Evolutionary conservation across 2,888 invertebrate species (phyloP), one percentile per base, ranked within the genome.

Genomic region (Tholera decimalis): DNA sequence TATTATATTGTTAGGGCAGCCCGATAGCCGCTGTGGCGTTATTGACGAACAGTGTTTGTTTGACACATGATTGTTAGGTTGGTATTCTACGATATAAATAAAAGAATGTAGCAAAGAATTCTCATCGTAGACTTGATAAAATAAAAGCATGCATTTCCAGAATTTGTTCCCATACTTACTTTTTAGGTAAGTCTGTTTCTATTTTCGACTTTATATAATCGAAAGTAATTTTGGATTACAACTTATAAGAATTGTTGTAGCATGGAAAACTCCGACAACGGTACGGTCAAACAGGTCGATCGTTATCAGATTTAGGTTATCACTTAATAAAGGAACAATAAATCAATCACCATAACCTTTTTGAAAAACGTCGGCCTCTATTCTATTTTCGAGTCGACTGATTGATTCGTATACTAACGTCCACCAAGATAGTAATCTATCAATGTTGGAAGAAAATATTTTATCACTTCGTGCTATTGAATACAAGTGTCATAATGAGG

Each of bases 291-390:
- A 47, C 9, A 47, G 44, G 26, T 22, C 28, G 0, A 18, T 1
- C 9, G 8, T 50, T 63, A 18, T 55, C 39, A 15, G 39, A 69
- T 69, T 33, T 22, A 44, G 61, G 35, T 69, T 69, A 55, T 41
- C 57, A 65, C 41, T 55, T 64, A 41, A 64, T 63, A 53, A 41
- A 53, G 70, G 18, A 47, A 50, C 37, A 39, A 57, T 64, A 70
- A 70, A 70, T 70, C 70, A 70, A 64, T 70, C 70, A 70, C 64
- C 57, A 70, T 70, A 64, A 70, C 70, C 70, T 64, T 70, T 70
- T 64, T 70, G 41, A 70, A 63, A 66, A 70, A 41, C n/a, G 51
- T 64, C 37, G 70, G 70, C 70, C 70, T 64, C 70, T 41, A 49
- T 70, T 70, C 70, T 70, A 70, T 70, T 70, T 47, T 70, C 13